A percentile compares a stretch with the other conserved stretches of the same genome.
Conservation (phyloP, 2,797 vertebrate species). For the Apogon hyalosoma region DNA sequence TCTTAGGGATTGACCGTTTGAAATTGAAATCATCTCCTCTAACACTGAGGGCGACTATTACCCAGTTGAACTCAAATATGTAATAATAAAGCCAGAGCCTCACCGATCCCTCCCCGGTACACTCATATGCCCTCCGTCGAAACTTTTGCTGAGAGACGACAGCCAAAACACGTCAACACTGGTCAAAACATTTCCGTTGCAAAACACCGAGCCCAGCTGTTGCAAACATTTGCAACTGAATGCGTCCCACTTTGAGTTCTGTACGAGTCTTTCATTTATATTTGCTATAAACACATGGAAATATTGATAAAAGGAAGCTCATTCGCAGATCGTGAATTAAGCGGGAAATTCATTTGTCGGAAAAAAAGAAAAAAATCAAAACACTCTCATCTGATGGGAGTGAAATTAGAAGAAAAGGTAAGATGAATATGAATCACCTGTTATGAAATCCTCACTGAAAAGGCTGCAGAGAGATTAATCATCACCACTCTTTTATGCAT, state of each 20-base stretch:
- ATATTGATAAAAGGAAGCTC: constrained; percentile 32
- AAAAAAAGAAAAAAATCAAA: constrained; percentile 51
- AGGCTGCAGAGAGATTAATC: constrained; percentile 33
- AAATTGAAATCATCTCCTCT: constrained; percentile 64
- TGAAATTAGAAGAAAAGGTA: constrained; percentile 27
- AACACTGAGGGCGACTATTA: constrained; percentile 58
- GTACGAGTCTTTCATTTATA: no score
- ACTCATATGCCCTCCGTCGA: constrained; percentile 15
- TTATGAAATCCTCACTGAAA: constrained; percentile 9
- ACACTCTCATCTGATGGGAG: constrained; percentile 25
- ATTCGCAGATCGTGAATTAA: constrained; percentile 32
- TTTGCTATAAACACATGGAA: constrained; percentile 61
- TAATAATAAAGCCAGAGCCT: constrained; percentile 30
- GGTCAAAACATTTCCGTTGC: constrained; percentile 37
- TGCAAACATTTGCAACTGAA: no score
- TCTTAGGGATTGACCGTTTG: constrained; percentile 50
- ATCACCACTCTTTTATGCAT: constrained; percentile 10
- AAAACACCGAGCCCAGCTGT: constrained; percentile 21
- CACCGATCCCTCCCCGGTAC: constrained; percentile 34
- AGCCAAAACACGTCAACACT: constrained; percentile 41
- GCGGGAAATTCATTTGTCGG: constrained; percentile 62
- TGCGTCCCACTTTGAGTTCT: no score
- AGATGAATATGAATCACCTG: constrained; percentile 45
- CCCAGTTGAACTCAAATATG: constrained; percentile 47
- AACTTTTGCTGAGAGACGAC: constrained; percentile 33